Evolutionary conservation across 2,888 invertebrate genomes (phyloP).

Genomic region (Congeria kusceri): DNA sequence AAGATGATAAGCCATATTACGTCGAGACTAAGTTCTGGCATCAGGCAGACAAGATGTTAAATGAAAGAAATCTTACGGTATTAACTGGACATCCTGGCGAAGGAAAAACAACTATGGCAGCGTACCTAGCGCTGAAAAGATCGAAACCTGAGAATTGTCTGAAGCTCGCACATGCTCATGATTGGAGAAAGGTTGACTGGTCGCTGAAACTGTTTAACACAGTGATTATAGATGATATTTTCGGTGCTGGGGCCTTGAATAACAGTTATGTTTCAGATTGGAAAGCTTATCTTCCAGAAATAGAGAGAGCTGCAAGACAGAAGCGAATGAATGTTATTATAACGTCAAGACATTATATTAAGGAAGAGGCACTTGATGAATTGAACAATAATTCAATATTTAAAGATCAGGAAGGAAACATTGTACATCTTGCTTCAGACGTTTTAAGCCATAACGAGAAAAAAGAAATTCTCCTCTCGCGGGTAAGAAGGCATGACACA

Average conservation of each 20-base stretch:
- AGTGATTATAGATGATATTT: slow-evolving; percentile 53
- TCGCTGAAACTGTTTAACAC: slow-evolving; percentile 27
- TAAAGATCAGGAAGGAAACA: slow-evolving; percentile 7
- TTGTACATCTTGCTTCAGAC: slow-evolving; percentile 3
- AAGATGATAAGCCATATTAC: slow-evolving; percentile 11
- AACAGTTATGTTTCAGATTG: slow-evolving; percentile 37
- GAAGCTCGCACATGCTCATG: slow-evolving; percentile 23
- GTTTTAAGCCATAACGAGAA: slow-evolving; percentile 24
- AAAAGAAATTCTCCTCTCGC: slow-evolving; percentile 5
- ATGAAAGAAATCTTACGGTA: slow-evolving; percentile 22
- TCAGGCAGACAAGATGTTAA: slow-evolving; percentile 24
- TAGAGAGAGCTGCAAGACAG: slow-evolving; percentile 17
- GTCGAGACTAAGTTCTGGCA: slow-evolving; percentile 28
- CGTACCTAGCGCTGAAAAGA: slow-evolving; percentile 12
- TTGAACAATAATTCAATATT: not conserved
- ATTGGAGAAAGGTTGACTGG: slow-evolving; percentile 46
- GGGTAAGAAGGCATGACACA: not conserved
- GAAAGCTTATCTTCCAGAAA: slow-evolving; percentile 28
- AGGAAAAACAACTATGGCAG: slow-evolving; percentile 53
- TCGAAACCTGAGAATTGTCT: slow-evolving; percentile 24
- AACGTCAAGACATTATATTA: slow-evolving; percentile 50
- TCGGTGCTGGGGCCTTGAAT: slow-evolving; percentile 48
- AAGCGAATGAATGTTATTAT: slow-evolving; percentile 34
- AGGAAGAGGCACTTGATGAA: slow-evolving; percentile 29
- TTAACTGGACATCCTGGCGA: slow-evolving; percentile 50